phyloP scores from a whole-genome alignment of 2,113 vertebrate species.

The Sceloporus undulatus region DNA sequence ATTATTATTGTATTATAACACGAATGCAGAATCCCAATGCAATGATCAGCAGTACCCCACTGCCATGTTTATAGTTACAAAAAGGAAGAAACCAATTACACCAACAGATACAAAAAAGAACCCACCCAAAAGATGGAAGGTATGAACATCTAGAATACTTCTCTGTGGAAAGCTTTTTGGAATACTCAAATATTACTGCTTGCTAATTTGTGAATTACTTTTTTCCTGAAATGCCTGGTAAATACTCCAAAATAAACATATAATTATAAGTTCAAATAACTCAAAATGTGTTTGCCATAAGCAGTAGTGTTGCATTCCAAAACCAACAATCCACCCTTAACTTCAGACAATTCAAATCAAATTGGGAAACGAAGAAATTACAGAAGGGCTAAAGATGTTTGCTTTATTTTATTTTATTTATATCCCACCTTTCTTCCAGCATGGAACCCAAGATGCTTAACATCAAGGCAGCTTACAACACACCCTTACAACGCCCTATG shows the following conservation, averaged over 20 bases:
- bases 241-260: background rate
- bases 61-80: background rate
- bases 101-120: background rate
- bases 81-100: background rate
- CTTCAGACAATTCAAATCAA: background rate
- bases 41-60: background rate
- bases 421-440: too few relatives aligned
- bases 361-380: background rate
- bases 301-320: background rate
- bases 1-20: constrained; percentile 12
- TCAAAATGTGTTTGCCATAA: background rate
- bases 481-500: background rate
- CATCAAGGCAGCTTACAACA: too few relatives aligned
- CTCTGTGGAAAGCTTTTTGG: background rate
- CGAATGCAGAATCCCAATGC: background rate
- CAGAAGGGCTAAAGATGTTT: background rate
- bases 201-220: background rate
- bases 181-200: background rate
- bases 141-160: background rate
- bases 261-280: background rate
- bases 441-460: too few relatives aligned
- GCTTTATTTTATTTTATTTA: too few relatives aligned
- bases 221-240: background rate
- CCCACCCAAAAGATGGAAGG: background rate
- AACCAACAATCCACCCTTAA: background rate